These are phyloP conservation scores for Muscina levida DNA, from an alignment of 2,888 invertebrate genomes.

Conservation along the genomic window DNA sequence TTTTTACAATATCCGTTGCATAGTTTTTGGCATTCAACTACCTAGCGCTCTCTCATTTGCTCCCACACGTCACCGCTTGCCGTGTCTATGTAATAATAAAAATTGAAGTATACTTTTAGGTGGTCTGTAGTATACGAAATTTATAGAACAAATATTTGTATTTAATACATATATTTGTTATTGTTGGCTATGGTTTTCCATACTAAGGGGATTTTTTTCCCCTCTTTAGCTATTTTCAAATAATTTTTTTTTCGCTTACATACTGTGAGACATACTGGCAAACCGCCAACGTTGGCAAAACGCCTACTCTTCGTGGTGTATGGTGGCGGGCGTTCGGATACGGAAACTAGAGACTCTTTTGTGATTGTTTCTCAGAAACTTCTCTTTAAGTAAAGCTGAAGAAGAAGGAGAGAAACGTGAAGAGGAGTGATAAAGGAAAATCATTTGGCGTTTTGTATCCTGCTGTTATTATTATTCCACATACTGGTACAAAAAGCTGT, in stretches of 20 bases:
- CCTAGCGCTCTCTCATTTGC: neutral
- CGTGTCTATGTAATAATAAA: neutral
- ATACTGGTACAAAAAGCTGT: slow-evolving; percentile 34
- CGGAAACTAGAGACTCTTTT: slow-evolving; percentile 36
- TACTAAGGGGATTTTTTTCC: too few species aligned
- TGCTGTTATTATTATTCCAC: slow-evolving; percentile 48
- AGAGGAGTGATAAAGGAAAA: neutral
- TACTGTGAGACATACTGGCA: slow-evolving; percentile 28
- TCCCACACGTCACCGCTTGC: too few species aligned
- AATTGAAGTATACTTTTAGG: slow-evolving; percentile 30
- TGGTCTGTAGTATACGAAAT: slow-evolving; percentile 30
- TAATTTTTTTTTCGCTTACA: too few species aligned
- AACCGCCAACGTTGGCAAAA: slow-evolving; percentile 44
- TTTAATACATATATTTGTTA: slow-evolving; percentile 40
- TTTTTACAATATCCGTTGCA: too few species aligned
- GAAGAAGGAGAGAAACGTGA: too few species aligned
- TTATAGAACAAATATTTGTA: slow-evolving; percentile 57
- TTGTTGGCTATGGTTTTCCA: neutral
- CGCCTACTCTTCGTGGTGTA: neutral
- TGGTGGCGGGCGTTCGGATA: neutral
- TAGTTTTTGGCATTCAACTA: too few species aligned
- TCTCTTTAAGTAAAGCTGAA: too few species aligned
- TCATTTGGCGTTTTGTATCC: slow-evolving; percentile 25
- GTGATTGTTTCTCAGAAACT: too few species aligned
- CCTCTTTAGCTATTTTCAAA: too few species aligned